A percentile compares a stretch with the other conserved stretches of the same genome.
Conservation (phyloP, 2,797 vertebrate species). For the Mormyrops attenuatus region DNA sequence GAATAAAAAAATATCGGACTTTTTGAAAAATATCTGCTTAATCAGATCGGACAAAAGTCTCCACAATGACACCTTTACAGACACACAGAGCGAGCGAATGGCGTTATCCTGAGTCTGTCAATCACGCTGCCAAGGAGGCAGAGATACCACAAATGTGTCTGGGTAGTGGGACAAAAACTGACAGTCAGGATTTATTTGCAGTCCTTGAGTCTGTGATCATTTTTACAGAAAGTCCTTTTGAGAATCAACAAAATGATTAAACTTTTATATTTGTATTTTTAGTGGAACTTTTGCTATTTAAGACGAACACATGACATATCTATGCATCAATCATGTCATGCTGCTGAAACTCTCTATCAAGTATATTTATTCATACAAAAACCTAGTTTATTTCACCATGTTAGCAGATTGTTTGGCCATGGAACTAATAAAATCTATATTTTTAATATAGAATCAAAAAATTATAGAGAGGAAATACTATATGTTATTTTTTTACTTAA, state of each 20-base stretch:
- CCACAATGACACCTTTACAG: conserved; percentile 25
- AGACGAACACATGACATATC: neutral
- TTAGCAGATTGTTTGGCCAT: neutral
- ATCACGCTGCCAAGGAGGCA: conserved; percentile 1
- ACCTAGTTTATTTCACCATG: neutral
- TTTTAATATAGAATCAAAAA: neutral
- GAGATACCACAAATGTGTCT: conserved; percentile 21
- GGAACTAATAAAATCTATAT: neutral
- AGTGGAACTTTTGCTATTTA: conserved; percentile 2
- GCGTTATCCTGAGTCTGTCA: conserved; percentile 29
- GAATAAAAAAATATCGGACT: conserved; percentile 14
- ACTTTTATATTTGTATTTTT: conserved; percentile 1
- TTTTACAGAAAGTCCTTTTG: neutral
- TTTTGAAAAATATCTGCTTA: conserved; percentile 24
- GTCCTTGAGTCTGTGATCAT: conserved; percentile 19
- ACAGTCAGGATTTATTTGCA: conserved; percentile 38
- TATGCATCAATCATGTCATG: neutral
- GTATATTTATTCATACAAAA: neutral
- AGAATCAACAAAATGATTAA: conserved; percentile 10
- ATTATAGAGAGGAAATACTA: neutral
- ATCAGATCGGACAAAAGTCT: conserved; percentile 25
- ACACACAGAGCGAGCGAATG: conserved; percentile 21
- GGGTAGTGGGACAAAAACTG: conserved; percentile 15
- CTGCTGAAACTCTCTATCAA: neutral
- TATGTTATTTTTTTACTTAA: neutral